phyloP scores from a whole-genome alignment of 2,888 invertebrate species.

The Eupithecia insigniata region DNA sequence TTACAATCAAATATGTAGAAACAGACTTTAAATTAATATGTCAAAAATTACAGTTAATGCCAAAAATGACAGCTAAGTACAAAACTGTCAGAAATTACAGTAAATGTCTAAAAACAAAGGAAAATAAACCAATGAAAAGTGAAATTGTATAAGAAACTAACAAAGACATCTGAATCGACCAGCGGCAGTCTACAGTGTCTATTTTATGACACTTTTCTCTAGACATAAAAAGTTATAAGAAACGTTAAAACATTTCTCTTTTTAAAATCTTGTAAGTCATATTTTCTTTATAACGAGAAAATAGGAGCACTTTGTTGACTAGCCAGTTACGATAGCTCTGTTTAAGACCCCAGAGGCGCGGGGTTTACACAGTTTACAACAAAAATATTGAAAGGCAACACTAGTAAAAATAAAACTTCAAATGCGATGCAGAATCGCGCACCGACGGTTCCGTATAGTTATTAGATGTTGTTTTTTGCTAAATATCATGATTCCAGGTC shows the following conservation, averaged over 20 bases:
- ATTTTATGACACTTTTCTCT: background rate
- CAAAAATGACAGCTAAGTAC: too few relatives aligned
- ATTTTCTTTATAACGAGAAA: conserved; percentile 5
- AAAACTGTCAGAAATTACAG: too few relatives aligned
- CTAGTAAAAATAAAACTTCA: background rate
- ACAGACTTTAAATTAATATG: too few relatives aligned
- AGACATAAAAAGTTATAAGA: background rate
- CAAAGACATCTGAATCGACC: background rate
- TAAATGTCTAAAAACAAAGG: background rate
- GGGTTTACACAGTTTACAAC: background rate
- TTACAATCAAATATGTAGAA: too few relatives aligned
- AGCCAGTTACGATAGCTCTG: background rate
- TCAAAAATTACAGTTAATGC: too few relatives aligned
- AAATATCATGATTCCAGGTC: too few relatives aligned
- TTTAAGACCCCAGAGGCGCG: background rate
- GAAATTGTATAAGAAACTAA: too few relatives aligned
- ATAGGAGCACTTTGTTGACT: background rate
- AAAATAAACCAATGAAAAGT: background rate
- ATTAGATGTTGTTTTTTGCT: too few relatives aligned
- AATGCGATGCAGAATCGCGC: too few relatives aligned
- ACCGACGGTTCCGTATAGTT: too few relatives aligned
- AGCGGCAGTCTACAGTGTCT: conserved; percentile 8
- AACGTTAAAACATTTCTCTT: background rate
- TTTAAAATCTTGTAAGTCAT: conserved; percentile 2
- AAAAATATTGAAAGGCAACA: background rate